Base-by-base conservation (phyloP, 2,113 vertebrate species). In the Malurus cyaneus region DNA sequence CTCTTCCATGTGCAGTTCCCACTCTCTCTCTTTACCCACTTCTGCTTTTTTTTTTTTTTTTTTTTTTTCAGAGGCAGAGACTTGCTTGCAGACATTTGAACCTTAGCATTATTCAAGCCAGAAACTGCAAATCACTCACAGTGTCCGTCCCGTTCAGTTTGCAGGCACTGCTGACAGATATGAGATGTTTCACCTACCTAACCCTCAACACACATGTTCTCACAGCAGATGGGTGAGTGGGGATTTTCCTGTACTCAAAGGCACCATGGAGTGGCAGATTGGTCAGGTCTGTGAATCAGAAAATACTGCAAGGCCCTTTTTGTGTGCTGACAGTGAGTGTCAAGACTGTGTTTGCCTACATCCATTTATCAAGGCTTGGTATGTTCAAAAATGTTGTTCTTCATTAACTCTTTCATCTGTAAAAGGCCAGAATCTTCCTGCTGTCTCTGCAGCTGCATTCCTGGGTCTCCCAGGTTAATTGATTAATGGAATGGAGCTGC, bases 311-410 rank as follows among this genome's bases (percentile, higher is more conserved):
- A 90, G 52, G 70, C 41, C 49, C 34, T 90, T 90, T 73, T 21
- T 76, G 49, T 77, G 62, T 2, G 34, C 66, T 92, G 93, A 95
- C 89, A 94, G 90, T 59, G 83, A 73, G 81, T 96, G 94, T 96
- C 94, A 96, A 90, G 91, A 94, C 85, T 94, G 66, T 91, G 77
- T 83, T 97, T 96, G 86, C 93, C 86, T 93, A 88, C 67, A 95
- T 81, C 77, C 91, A 94, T 97, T 97, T 94, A 96, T 97, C 94
- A 94, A 56, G 62, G 50, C 56, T 86, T 62, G 52, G 91, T 94
- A 90, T 94, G 93, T 89, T 93, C 52, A 77, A 83, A 97, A 95
- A 80, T 29, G 72, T 69, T 92, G 78, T n/a, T 94, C 84, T 93
- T 89, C 83, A 24, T 92, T 89, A 89, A 94, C 74, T 91, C 91